These are phyloP conservation scores for Polyommatus iphigenia DNA, from an alignment of 2,888 invertebrate genomes.

Conservation along the genomic window DNA sequence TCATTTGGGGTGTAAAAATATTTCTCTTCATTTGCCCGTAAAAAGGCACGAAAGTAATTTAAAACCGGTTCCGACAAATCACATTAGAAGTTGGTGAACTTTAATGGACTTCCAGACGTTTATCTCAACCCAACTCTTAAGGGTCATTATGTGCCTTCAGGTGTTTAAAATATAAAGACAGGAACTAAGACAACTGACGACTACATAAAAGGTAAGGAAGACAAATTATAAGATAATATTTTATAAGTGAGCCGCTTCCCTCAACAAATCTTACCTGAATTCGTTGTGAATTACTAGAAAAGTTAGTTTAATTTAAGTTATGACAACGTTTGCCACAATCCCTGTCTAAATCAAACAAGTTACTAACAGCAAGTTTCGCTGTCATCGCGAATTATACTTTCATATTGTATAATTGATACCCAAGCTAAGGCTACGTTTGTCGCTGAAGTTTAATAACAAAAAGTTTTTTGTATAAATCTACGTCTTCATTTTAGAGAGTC, in stretches of 20 bases:
- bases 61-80: constrained; percentile 26
- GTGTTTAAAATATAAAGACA: not conserved
- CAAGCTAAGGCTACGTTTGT: not conserved
- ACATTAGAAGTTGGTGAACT: constrained; percentile 5
- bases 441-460: not conserved
- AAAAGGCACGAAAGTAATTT: constrained; percentile 19
- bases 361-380: not conserved
- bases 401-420: not conserved
- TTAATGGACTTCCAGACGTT: constrained; percentile 26
- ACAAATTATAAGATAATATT: too few relatives aligned
- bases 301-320: not conserved
- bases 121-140: constrained; percentile 10
- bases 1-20: constrained; percentile 16
- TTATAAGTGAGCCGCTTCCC: too few relatives aligned
- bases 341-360: not conserved
- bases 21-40: constrained; percentile 2
- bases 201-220: not conserved
- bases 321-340: not conserved
- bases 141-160: not conserved
- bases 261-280: not conserved
- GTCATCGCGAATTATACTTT: not conserved
- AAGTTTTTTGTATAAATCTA: not conserved
- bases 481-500: not conserved
- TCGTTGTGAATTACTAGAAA: not conserved
- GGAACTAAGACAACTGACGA: not conserved